Conservation (phyloP, 2,888 invertebrate species). For the Tetragonula carbonaria region DNA sequence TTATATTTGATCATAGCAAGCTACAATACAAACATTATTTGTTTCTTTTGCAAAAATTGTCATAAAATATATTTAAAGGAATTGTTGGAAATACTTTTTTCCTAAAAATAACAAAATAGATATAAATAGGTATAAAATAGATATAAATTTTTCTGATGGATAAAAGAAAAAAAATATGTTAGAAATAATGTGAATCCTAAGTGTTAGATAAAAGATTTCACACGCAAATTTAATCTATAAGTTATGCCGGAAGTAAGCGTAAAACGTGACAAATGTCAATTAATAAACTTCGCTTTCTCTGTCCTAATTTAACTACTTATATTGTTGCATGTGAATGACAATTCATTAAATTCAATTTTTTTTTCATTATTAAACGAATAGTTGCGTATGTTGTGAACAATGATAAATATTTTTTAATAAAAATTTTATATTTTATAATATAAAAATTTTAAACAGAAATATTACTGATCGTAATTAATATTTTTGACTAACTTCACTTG, state of each 20-base stretch:
- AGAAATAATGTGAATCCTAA: not conserved
- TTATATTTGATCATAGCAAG: not conserved
- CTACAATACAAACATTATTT: not conserved
- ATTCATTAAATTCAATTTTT: constrained; percentile 15
- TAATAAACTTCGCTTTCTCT: constrained; percentile 60
- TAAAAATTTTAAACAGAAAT: not conserved
- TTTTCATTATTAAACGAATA: not conserved
- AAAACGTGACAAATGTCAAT: constrained; percentile 36
- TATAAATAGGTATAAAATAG: not conserved
- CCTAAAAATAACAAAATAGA: not conserved
- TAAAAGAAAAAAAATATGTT: not conserved
- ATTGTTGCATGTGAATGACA: constrained; percentile 1
- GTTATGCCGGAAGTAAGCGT: constrained; percentile 36
- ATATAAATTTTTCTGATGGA: not conserved
- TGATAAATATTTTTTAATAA: not conserved
- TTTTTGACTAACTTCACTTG: not conserved
- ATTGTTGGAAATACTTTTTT: not conserved
- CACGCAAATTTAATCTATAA: constrained; percentile 12
- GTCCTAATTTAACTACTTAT: constrained; percentile 31
- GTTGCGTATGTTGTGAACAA: not conserved
- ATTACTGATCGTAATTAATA: not conserved
- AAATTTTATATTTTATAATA: not conserved
- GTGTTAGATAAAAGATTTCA: not conserved
- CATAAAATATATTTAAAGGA: not conserved
- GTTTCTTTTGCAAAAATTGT: not conserved